Evolutionary conservation across 23 tunicate genomes (phyloP).

Genomic region (Botrylloides violaceus): DNA sequence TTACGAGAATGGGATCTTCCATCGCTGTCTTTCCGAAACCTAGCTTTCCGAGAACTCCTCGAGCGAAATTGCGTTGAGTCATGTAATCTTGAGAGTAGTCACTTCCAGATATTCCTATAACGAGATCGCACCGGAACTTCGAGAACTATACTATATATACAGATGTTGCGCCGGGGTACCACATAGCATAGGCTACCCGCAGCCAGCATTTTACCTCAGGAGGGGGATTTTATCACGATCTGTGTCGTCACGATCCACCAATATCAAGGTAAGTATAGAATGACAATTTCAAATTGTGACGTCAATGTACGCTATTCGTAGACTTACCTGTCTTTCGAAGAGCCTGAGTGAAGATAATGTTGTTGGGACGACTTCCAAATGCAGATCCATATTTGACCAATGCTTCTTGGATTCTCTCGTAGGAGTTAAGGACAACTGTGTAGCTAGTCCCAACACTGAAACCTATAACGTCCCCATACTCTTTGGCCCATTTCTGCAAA

Average conservation of each 20-base stretch:
- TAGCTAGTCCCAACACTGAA: background rate
- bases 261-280: too few species aligned
- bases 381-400: slow-evolving; percentile 8
- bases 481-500: background rate
- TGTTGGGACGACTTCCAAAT: slow-evolving; percentile 6
- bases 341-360: background rate
- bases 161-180: too few species aligned
- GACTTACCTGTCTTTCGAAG: background rate
- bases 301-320: too few species aligned
- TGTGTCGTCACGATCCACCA: too few species aligned
- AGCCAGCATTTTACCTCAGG: too few species aligned
- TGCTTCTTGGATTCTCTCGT: slow-evolving; percentile 10
- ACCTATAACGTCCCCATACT: slow-evolving; percentile 7
- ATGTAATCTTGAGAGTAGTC: slow-evolving; percentile 11
- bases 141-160: too few species aligned
- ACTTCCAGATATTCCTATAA: slow-evolving; percentile 7
- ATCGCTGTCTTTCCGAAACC: slow-evolving; percentile 18
- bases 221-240: too few species aligned
- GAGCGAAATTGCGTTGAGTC: slow-evolving; percentile 1
- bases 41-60: background rate
- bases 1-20: slow-evolving; percentile 6
- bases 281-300: too few species aligned
- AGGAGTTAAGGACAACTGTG: slow-evolving; percentile 4
- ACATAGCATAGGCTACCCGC: too few species aligned
- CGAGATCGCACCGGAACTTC: too few species aligned